These are phyloP conservation scores for Chaenodraco wilsoni DNA, from an alignment of 2,797 vertebrate genomes.

Conservation along the genomic window DNA sequence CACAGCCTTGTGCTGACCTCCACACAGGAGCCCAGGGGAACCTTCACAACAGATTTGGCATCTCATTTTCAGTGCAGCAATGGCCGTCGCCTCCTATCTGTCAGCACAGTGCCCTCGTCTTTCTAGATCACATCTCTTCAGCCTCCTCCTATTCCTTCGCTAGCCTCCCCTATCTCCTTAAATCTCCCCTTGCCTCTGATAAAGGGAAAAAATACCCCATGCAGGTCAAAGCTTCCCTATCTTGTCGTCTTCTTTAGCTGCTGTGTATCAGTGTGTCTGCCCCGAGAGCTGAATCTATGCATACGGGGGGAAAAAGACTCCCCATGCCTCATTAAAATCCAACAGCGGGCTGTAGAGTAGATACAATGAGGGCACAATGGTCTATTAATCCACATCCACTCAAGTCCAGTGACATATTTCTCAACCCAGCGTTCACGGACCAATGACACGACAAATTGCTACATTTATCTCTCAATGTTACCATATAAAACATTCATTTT, in stretches of 20 bases:
- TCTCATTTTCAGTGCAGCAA: conserved; percentile 77
- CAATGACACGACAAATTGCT: conserved; percentile 76
- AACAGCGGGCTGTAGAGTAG: conserved; percentile 57
- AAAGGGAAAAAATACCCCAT: conserved; percentile 35
- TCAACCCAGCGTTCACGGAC: conserved; percentile 46
- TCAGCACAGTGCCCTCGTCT: conserved; percentile 79
- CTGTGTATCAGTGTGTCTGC: conserved; percentile 29
- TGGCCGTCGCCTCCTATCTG: conserved; percentile 83
- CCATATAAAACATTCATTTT: conserved; percentile 46
- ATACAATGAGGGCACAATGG: conserved; percentile 66
- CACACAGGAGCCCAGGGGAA: conserved; percentile 81
- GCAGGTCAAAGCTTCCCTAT: conserved; percentile 44
- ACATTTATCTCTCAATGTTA: conserved; percentile 71
- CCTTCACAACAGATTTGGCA: conserved; percentile 85
- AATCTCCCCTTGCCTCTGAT: conserved; percentile 49
- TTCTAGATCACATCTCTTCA: conserved; percentile 78
- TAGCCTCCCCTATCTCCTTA: conserved; percentile 40
- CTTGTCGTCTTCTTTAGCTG: conserved; percentile 40
- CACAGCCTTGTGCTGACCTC: conserved; percentile 81
- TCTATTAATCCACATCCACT: conserved; percentile 78
- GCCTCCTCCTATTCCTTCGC: conserved; percentile 45
- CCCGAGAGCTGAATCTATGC: conserved; percentile 51
- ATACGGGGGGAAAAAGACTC: conserved; percentile 14
- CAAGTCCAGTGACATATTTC: conserved; percentile 68
- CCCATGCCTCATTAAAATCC: conserved; percentile 75